Evolutionary conservation across 2,888 invertebrate genomes (phyloP).

Genomic region (Glaucopsyche alexis): DNA sequence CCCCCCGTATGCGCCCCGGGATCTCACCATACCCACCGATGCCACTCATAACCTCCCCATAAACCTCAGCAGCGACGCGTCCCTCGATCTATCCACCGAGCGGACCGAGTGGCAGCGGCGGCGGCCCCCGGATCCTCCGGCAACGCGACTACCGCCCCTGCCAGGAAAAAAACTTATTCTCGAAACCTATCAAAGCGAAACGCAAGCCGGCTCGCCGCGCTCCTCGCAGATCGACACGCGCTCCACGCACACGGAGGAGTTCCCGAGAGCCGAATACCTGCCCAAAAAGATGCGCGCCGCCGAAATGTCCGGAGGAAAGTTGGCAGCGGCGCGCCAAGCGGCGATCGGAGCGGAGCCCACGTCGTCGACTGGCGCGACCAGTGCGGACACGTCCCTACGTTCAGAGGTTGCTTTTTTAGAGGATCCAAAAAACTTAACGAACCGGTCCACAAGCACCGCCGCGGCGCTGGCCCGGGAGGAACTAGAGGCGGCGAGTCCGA

Average conservation of each 20-base stretch:
- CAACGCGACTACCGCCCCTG: constrained; percentile 61
- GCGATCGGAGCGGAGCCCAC: constrained; percentile 43
- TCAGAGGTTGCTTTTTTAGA: constrained; percentile 74
- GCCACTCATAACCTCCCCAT: constrained; percentile 67
- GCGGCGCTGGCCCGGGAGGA: constrained; percentile 80
- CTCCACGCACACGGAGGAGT: constrained; percentile 47
- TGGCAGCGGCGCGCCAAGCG: constrained; percentile 50
- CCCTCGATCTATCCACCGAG: constrained; percentile 68
- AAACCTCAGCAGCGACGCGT: constrained; percentile 73
- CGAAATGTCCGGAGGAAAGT: constrained; percentile 71
- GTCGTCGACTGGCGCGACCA: constrained; percentile 45
- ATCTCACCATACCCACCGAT: constrained; percentile 58
- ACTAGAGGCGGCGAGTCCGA: constrained; percentile 76
- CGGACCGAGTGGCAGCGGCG: constrained; percentile 66
- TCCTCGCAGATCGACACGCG: constrained; percentile 45
- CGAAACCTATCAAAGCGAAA: constrained; percentile 73
- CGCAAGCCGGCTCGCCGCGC: constrained; percentile 56
- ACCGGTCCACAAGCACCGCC: constrained; percentile 79
- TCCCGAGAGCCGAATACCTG: constrained; percentile 65
- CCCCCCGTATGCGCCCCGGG: constrained; percentile 55
- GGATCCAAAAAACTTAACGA: constrained; percentile 79
- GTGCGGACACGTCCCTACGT: constrained; percentile 50
- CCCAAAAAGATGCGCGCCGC: constrained; percentile 78
- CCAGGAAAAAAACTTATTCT: constrained; percentile 76
- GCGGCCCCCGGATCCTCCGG: constrained; percentile 62